Conservation (phyloP, 1,140 invertebrate species). For the Lithobius niger region DNA sequence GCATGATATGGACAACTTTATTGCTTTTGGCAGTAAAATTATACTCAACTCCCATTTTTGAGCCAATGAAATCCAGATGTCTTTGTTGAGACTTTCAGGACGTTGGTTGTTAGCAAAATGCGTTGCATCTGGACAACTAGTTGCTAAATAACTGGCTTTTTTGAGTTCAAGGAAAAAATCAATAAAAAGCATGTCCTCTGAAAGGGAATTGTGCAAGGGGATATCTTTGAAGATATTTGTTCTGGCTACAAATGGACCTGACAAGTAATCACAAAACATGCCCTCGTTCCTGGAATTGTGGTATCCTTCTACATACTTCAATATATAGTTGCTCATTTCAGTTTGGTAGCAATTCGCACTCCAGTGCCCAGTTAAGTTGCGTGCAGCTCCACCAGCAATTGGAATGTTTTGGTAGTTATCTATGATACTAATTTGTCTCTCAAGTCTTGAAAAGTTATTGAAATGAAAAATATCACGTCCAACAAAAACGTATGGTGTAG, state of each 20-base stretch:
- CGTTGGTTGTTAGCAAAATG: background rate
- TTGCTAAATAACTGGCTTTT: constrained; percentile 15
- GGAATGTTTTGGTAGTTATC: constrained; percentile 13
- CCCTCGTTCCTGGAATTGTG: constrained; percentile 24
- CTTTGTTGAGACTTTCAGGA: background rate
- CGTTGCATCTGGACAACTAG: constrained; percentile 19
- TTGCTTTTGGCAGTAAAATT: constrained; percentile 5
- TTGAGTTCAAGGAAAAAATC: constrained; percentile 25
- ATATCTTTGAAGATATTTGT: constrained; percentile 14
- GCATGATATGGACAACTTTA: constrained; percentile 16
- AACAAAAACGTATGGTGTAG: constrained; percentile 25
- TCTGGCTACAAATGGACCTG: constrained; percentile 23
- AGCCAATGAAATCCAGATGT: constrained; percentile 17
- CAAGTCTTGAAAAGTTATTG: constrained; percentile 20
- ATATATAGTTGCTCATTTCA: constrained; percentile 20
- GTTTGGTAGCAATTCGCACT: constrained; percentile 25
- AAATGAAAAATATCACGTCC: constrained; percentile 21
- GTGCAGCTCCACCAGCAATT: constrained; percentile 21
- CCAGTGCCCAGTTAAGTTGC: constrained; percentile 25
- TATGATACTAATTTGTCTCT: constrained; percentile 24
- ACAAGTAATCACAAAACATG: constrained; percentile 26
- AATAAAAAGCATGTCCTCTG: constrained; percentile 17
- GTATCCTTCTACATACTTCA: constrained; percentile 25
- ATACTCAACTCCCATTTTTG: constrained; percentile 18
- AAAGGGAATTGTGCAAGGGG: constrained; percentile 16